Percentiles rank a stretch among this genome's conserved stretches.
These are phyloP conservation scores for Parus major DNA, from an alignment of 2,113 vertebrate species.

Conservation along the genomic window DNA sequence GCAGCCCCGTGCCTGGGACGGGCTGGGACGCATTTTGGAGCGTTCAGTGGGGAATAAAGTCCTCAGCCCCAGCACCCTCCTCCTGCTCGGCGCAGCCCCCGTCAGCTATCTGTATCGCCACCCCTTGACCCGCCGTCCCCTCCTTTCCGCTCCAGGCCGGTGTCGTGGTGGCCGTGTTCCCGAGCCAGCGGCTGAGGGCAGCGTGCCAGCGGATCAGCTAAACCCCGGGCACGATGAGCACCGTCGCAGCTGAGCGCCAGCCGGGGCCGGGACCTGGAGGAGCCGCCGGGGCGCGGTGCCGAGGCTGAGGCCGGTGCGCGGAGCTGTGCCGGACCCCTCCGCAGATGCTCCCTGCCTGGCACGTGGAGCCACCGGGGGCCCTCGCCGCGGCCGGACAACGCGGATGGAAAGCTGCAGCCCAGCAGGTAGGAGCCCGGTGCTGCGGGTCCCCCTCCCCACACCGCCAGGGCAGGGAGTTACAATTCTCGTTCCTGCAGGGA, in stretches of 20 bases:
- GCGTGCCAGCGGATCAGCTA: constrained; percentile 3
- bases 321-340: neutral
- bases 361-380: neutral
- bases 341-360: neutral
- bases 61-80: neutral
- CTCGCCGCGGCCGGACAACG: neutral
- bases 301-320: neutral
- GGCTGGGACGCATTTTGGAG: neutral
- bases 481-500: neutral
- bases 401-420: constrained; percentile 44
- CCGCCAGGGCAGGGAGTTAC: accelerated
- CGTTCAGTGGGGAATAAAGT: neutral
- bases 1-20: accelerated
- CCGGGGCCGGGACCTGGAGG: neutral
- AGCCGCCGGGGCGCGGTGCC: neutral
- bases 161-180: neutral
- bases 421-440: neutral
- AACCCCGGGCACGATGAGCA: neutral
- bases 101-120: accelerated
- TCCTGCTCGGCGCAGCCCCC: neutral
- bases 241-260: neutral
- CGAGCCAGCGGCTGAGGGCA: neutral
- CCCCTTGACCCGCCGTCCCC: neutral
- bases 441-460: accelerated
- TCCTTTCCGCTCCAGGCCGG: constrained; percentile 40